Evolutionary conservation across 2,113 vertebrate species (phyloP), one percentile per base, ranked within the genome.

Genomic region (Cromileptes altivelis): DNA sequence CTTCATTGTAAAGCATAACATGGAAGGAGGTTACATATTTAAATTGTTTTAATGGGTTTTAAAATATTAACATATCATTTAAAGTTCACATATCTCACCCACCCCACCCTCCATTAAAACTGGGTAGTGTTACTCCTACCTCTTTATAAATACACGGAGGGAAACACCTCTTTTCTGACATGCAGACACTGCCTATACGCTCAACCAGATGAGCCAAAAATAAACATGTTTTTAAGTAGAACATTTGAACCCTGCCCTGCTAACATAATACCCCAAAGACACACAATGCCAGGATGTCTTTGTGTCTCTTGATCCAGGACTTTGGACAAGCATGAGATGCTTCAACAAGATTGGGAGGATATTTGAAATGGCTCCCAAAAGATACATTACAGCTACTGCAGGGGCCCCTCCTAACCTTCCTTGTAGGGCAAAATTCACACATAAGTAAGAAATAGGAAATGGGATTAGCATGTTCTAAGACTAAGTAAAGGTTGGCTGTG

Each of bases 261-360:
- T 45, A 18, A 3, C 14, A 5, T 50, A 50, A 49, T 11, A 49
- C 23, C 4, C 13, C 1, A 10, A n/a, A 15, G 14, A 52, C 2
- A 62, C 11, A 80, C 78, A 89, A 85, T 72, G 12, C 6, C 75
- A 80, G 79, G 81, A 87, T 79, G 78, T 68, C 21, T 47, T 14
- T 23, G 45, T 49, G 45, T 61, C n/a, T 64, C 5, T 42, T 4
- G 60, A 3, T 49, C 57, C 9, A 47, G 53, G 37, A 25, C 30
- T n/a, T 45, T 75, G 12, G 40, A 62, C 19, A 23, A 58, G 30
- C 25, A 6, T 6, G 21, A 63, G 19, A 57, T 17, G 9, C n/a
- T 27, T 52, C 40, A 47, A 3, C 18, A 73, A 64, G 13, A 19
- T 11, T 1, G 0, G 61, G 45, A 64, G 64, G 62, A 73, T 68